These are phyloP conservation scores for Tipula helvola DNA, from an alignment of 2,888 invertebrate genomes.

Conservation along the genomic window DNA sequence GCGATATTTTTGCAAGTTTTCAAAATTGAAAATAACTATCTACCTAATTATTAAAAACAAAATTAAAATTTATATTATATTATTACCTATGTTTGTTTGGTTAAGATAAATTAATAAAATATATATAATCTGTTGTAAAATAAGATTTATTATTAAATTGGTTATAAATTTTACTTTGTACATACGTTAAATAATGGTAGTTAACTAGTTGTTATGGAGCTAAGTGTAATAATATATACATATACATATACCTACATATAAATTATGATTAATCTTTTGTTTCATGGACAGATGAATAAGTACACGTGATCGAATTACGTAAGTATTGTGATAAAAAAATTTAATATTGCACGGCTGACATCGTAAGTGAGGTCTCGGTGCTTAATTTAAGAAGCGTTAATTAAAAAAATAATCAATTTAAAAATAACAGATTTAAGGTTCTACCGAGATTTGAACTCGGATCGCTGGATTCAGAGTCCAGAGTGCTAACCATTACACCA, in stretches of 20 bases:
- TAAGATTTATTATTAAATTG: not conserved
- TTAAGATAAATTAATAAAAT: not conserved
- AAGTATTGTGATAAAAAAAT: not conserved
- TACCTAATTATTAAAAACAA: too few relatives aligned
- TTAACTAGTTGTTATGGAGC: not conserved
- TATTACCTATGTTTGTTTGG: not conserved
- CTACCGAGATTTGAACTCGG: slow-evolving; percentile 13
- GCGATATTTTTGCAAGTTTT: not conserved
- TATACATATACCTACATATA: not conserved
- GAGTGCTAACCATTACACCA: slow-evolving; percentile 34
- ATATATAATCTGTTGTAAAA: not conserved
- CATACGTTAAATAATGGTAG: not conserved
- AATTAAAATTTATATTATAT: not conserved
- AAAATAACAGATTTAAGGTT: not conserved
- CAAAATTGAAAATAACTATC: not conserved
- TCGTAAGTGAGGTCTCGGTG: not conserved
- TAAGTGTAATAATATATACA: not conserved
- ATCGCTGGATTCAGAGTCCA: slow-evolving; percentile 13
- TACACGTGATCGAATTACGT: not conserved
- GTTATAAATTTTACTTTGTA: not conserved
- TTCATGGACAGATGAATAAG: not conserved
- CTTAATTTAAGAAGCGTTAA: not conserved
- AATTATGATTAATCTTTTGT: not conserved
- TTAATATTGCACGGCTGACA: not conserved
- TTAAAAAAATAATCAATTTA: not conserved